These are phyloP conservation scores for Ariolimax columbianus DNA, from an alignment of 2,888 invertebrate genomes.

Conservation along the genomic window DNA sequence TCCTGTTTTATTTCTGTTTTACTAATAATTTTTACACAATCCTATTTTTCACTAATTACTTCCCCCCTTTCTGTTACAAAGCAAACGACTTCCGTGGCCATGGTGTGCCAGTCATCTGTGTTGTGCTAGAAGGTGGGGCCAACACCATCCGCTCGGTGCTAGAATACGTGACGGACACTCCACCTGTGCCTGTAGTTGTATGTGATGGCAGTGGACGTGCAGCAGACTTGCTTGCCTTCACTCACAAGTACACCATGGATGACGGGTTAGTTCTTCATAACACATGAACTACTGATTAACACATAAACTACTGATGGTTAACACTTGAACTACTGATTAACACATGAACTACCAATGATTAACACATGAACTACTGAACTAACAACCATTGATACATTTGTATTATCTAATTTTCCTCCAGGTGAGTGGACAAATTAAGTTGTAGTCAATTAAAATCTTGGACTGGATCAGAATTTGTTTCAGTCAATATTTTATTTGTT, in stretches of 20 bases:
- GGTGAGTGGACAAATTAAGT: no score
- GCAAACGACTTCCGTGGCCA: conserved; percentile 80
- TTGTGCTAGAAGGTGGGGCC: conserved; percentile 98
- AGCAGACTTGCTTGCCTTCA: conserved; percentile 82
- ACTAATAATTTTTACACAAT: background rate
- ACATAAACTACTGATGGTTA: no score
- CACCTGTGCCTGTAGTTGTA: conserved; percentile 98
- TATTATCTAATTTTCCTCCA: no score
- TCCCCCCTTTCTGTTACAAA: conserved; percentile 57
- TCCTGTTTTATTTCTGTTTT: background rate
- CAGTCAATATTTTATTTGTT: no score
- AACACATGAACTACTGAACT: no score
- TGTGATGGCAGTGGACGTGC: conserved; percentile 98
- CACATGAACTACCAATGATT: no score
- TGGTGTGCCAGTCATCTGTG: conserved; percentile 96
- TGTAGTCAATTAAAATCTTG: no score
- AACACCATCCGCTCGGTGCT: conserved; percentile 97
- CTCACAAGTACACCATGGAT: conserved; percentile 79
- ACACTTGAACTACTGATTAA: no score
- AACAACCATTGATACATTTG: no score
- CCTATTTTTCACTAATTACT: background rate
- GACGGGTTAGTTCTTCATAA: conserved; percentile 81
- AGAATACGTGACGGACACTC: conserved; percentile 97
- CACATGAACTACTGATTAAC: no score
- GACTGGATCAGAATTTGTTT: no score